Base-by-base conservation (phyloP, 2,113 vertebrate species). In the Cettia cetti region DNA sequence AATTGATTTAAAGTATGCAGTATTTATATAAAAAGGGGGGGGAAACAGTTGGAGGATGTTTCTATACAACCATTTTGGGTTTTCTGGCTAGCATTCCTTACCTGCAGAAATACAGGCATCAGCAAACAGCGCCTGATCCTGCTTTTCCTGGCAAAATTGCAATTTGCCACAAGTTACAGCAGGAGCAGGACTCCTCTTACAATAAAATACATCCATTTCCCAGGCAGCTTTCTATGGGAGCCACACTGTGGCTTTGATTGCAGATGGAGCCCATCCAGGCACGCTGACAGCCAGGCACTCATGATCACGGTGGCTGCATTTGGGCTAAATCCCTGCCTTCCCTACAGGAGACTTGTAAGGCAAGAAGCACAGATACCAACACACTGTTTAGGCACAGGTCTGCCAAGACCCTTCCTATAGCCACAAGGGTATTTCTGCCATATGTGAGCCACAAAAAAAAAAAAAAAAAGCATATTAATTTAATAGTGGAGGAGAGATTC, bases 201-300 rank as follows among this genome's bases (percentile, higher is more conserved):
- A 90, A 59, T 70, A 44, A 70, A 90, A 59, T 47, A 56, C 78
- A 72, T 52, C 69, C 49, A 18, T 89, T 85, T 75, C 45, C 45
- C 18, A 10, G 75, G 79, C 85, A 96, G 44, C 79, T 83, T 94
- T 95, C 78, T 82, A 42, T n/a, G 53, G 74, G 82, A 90, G 78
- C 87, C 78, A 50, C 68, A 59, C 50, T 66, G 75, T 54, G 71
- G 75, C 81, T 96, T 54, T 95, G 90, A 93, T 75, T 88, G 79
- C 93, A 90, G 89, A 54, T 86, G 85, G 71, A 93, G 87, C 85
- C 76, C 76, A 22, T 70, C 52, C 64, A 71, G 82, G 66, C 89
- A 59, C 1, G 9, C 39, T 77, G 76, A 77, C 71, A 91, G 87
- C 57, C 82, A 50, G 78, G 52, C 60, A 30, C 80, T 93, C 40